Evolutionary conservation across 2,888 invertebrate genomes (phyloP), one percentile per base, ranked within the genome.

Genomic region (Protonemura montana): DNA sequence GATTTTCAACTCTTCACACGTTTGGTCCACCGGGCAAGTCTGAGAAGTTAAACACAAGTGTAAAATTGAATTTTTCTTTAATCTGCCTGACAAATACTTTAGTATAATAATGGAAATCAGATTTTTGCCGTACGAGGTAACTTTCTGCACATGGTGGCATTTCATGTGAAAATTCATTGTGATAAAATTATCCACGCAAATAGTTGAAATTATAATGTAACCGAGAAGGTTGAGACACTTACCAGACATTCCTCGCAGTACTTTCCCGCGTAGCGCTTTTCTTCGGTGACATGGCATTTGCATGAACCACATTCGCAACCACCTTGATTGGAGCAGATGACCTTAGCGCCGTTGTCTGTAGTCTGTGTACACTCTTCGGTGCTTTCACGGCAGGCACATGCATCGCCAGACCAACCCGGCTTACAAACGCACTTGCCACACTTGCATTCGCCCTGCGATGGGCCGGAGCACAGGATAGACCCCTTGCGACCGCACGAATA

Each of bases 201-300:
- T n/a, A n/a, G n/a, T n/a, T n/a, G n/a, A n/a, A n/a, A n/a, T n/a
- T n/a, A n/a, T n/a, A n/a, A n/a, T n/a, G n/a, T n/a, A n/a, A n/a
- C n/a, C n/a, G n/a, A 35, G 35, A 10, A 35, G 5, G 35, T 35
- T 10, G 3, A 35, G 35, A 6, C 35, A 88, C 90, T 87, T 81
- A 93, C 93, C 0, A 94, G 94, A 89, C 97, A 97, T 85, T 94
- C 93, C 88, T 96, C 95, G 90, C 97, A 97, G 88, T 93, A 95
- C 77, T 90, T 90, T 10, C 92, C 93, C 0, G 93, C 92, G 88
- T 93, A 93, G 88, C 93, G 92, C 3, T 93, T 91, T 0, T 91
- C 90, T 82, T 92, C 91, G 6, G 91, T 91, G 80, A 91, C 90
- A 28, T 92, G 89, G 89, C 96, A 97, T 16, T 92, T 90, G 89